A percentile compares a stretch with the other conserved stretches of the same genome.
Evolutionary conservation across 1,140 invertebrate genomes (phyloP).

Genomic region (Rhagoletis zephyria): DNA sequence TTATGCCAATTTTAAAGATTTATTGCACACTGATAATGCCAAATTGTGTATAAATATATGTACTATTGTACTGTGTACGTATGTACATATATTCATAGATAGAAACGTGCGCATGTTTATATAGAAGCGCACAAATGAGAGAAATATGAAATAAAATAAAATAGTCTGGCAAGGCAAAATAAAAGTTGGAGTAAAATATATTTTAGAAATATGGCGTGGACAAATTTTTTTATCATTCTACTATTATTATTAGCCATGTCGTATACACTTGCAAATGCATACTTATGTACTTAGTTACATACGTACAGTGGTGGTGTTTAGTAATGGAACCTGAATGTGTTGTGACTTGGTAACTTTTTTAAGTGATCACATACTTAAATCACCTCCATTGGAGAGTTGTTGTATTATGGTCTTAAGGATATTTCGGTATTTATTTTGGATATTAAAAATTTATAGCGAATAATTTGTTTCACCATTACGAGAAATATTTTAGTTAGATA

Average conservation of each 20-base stretch:
- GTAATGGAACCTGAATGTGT: neutral
- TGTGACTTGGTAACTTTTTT: too few species aligned
- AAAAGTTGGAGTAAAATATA: neutral
- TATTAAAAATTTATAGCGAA: too few species aligned
- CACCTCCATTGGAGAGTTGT: too few species aligned
- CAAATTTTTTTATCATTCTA: constrained; percentile 21
- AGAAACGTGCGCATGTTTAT: neutral
- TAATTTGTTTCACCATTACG: too few species aligned
- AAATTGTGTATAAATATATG: constrained; percentile 19
- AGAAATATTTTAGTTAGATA: too few species aligned
- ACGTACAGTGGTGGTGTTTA: neutral
- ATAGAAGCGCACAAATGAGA: neutral
- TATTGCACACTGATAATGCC: constrained; percentile 50
- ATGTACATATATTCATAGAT: neutral
- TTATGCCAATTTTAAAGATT: constrained; percentile 53
- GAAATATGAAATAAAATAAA: constrained; percentile 30
- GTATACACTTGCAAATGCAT: too few species aligned
- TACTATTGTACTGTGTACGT: neutral
- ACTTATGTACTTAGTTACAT: neutral
- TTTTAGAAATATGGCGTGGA: neutral
- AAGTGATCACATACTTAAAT: too few species aligned
- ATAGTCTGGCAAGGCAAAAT: neutral
- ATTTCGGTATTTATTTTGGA: too few species aligned
- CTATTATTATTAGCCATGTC: neutral
- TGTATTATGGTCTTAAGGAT: too few species aligned